Conservation (phyloP, 2,888 invertebrate species). For the Rutpela maculata region DNA sequence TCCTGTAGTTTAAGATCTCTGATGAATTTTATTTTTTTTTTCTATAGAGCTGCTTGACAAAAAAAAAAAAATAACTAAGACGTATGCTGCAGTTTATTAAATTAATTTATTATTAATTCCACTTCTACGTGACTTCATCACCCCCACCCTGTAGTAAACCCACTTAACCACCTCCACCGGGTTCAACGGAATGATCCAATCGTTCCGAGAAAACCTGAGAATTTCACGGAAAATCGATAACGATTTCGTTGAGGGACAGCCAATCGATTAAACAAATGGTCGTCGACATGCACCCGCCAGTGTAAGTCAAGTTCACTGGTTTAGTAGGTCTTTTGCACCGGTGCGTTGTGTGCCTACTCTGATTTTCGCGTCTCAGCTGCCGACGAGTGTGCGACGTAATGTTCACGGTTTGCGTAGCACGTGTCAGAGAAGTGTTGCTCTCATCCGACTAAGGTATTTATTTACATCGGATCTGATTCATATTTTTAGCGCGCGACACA, state of each 20-base stretch:
- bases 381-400: conserved; percentile 16
- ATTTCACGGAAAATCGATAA: conserved; percentile 50
- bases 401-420: conserved; percentile 6
- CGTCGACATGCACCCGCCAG: conserved; percentile 53
- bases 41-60: no score
- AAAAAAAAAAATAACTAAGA: no score
- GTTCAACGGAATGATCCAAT: conserved; percentile 26
- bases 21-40: no score
- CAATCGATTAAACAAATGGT: conserved; percentile 59
- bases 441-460: conserved; percentile 23
- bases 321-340: conserved; percentile 62
- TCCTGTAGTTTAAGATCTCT: no score
- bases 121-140: not conserved
- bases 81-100: no score
- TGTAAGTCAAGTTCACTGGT: conserved; percentile 62
- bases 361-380: conserved; percentile 16
- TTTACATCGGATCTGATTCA: conserved; percentile 8
- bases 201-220: conserved; percentile 37
- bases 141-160: conserved; percentile 4
- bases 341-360: conserved; percentile 39
- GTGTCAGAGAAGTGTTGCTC: conserved; percentile 9
- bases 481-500: not conserved
- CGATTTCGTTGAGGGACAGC: conserved; percentile 38
- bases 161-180: conserved; percentile 12
- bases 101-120: no score